Evolutionary conservation across 1,140 invertebrate genomes (phyloP).

Genomic region (Coenobita brevimanus): DNA sequence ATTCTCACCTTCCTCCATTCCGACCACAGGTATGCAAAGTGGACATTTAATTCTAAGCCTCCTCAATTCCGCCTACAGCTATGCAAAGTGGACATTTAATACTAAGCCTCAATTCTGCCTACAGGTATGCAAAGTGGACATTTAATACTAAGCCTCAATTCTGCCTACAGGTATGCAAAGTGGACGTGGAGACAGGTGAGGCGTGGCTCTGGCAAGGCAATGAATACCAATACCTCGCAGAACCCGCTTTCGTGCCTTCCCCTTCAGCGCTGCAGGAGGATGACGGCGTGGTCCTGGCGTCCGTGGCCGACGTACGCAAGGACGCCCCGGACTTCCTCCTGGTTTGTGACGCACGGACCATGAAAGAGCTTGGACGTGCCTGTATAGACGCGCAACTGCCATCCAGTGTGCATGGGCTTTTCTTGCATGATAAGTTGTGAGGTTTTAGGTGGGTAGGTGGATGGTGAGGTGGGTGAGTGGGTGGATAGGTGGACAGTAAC

Average conservation of each 20-base stretch:
- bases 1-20: too few relatives aligned
- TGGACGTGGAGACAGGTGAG: conserved; percentile 47
- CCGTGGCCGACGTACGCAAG: conserved; percentile 36
- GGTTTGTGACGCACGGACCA: conserved; percentile 45
- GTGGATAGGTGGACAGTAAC: too few relatives aligned
- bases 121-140: conserved; percentile 58
- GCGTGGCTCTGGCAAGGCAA: conserved; percentile 39
- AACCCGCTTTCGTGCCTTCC: conserved; percentile 44
- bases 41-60: too few relatives aligned
- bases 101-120: too few relatives aligned
- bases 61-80: too few relatives aligned
- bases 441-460: too few relatives aligned
- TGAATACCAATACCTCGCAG: conserved; percentile 40
- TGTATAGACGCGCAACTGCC: conserved; percentile 12
- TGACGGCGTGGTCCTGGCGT: conserved; percentile 44
- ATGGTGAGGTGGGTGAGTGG: too few relatives aligned
- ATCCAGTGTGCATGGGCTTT: conserved; percentile 37
- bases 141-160: neutral
- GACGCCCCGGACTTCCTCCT: conserved; percentile 43
- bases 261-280: conserved; percentile 46
- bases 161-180: conserved; percentile 39
- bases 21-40: too few relatives aligned
- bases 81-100: too few relatives aligned
- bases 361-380: conserved; percentile 44
- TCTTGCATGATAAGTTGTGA: conserved; percentile 35